phyloP scores from a whole-genome alignment of 2,113 vertebrate genomes.

The Turnix velox region DNA sequence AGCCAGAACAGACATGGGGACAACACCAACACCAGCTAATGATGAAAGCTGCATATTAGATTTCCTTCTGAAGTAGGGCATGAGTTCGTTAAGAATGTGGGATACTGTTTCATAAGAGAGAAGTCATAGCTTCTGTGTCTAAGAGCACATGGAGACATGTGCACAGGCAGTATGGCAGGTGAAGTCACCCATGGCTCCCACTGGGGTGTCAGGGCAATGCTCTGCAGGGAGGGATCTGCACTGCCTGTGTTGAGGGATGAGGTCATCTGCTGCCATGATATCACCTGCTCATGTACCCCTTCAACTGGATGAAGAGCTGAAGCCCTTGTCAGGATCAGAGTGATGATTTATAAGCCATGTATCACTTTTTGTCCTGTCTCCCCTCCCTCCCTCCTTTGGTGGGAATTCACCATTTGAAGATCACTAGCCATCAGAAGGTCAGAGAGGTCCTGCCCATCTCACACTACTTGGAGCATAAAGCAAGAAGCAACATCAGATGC shows the following conservation, averaged over 20 bases:
- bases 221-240: not conserved
- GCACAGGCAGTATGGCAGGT: not conserved
- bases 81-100: not conserved
- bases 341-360: accelerated
- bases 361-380: not conserved
- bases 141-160: not conserved
- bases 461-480: accelerated
- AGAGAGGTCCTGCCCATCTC: not conserved
- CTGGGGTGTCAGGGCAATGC: not conserved
- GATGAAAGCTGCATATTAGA: not conserved
- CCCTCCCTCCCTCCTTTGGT: not conserved
- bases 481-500: not conserved
- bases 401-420: not conserved
- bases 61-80: not conserved
- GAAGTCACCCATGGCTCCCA: not conserved
- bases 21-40: not conserved
- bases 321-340: not conserved
- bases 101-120: not conserved
- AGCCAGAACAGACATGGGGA: not conserved
- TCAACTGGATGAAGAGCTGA: not conserved
- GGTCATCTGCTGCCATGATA: not conserved
- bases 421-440: accelerated
- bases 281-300: accelerated
- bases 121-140: not conserved
- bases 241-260: not conserved